These are phyloP conservation scores for Cassiopea andromeda DNA, from an alignment of 30 jellyfish, hydroid and myxozoan species.

Conservation along the genomic window DNA sequence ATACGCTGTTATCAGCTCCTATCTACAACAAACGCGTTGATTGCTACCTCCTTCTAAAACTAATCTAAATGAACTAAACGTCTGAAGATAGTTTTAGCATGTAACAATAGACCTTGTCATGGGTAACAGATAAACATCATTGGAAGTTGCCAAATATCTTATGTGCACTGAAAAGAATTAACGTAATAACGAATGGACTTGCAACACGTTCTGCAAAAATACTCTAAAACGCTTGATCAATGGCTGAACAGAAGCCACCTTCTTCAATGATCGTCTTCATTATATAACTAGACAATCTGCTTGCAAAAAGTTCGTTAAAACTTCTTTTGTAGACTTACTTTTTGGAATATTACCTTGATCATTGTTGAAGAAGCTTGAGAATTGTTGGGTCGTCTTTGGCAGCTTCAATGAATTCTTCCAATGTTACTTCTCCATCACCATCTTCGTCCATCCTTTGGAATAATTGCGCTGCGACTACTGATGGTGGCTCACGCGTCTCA, in stretches of 20 bases:
- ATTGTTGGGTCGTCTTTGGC: conserved; percentile 98
- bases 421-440: conserved; percentile 98
- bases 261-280: background rate
- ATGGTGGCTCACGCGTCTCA: conserved; percentile 88
- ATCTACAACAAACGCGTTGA: background rate
- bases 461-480: conserved; percentile 88
- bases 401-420: conserved; percentile 96
- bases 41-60: conserved; percentile 6
- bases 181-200: background rate
- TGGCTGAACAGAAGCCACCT: background rate
- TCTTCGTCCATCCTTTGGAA: conserved; percentile 97
- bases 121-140: background rate
- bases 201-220: background rate
- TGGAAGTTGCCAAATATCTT: background rate
- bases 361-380: conserved; percentile 91
- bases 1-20: background rate
- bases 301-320: conserved; percentile 5
- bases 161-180: background rate
- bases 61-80: conserved; percentile 15
- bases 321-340: background rate
- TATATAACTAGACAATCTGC: background rate
- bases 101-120: conserved; percentile 12
- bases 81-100: conserved; percentile 28
- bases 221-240: background rate
- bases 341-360: conserved; percentile 4